Evolutionary conservation across 1,140 invertebrate species (phyloP).

Genomic region (Heliconius hewitsoni): DNA sequence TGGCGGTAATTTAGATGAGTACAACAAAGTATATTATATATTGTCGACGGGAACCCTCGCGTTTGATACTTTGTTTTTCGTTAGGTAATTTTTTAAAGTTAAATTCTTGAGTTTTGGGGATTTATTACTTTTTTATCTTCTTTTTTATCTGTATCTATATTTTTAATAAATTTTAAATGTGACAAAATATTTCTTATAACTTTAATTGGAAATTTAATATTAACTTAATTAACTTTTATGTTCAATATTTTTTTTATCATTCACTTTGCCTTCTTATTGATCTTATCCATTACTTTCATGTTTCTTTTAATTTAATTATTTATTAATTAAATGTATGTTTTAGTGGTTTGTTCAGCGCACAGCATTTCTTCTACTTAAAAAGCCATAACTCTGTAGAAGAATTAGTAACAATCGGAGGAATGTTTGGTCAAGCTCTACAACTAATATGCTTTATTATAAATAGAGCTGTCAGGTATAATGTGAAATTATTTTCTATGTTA

Average conservation of each 20-base stretch:
- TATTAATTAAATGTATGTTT: conserved; percentile 5
- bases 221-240: too few species aligned
- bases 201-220: not conserved
- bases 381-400: conserved; percentile 65
- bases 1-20: conserved; percentile 49
- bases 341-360: conserved; percentile 69
- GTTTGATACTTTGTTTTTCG: conserved; percentile 70
- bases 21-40: conserved; percentile 56
- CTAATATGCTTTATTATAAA: conserved; percentile 72
- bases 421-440: conserved; percentile 61
- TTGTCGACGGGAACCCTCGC: conserved; percentile 65
- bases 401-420: conserved; percentile 59
- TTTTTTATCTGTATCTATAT: too few species aligned
- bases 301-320: too few species aligned
- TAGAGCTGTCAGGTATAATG: conserved; percentile 55
- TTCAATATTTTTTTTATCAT: too few species aligned
- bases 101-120: not conserved
- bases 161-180: too few species aligned
- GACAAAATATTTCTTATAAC: not conserved
- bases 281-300: too few species aligned
- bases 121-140: too few species aligned
- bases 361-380: conserved; percentile 74
- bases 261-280: too few species aligned
- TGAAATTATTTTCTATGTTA: too few species aligned
- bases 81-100: conserved; percentile 51